Evolutionary conservation across 2,797 vertebrate species (phyloP), one percentile per base, ranked within the genome.

Genomic region (Semotilus atromaculatus): DNA sequence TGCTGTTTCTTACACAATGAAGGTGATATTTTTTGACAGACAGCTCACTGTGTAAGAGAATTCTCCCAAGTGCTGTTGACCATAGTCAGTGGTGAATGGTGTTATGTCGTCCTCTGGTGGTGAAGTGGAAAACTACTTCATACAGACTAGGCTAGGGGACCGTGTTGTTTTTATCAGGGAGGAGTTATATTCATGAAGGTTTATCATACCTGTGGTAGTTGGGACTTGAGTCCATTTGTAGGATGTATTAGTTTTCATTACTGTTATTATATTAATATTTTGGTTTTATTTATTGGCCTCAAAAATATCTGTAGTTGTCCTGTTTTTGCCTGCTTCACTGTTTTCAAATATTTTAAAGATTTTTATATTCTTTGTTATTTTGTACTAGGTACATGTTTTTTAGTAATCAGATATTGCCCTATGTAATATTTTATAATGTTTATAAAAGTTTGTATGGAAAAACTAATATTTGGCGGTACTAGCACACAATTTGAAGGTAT

Each of bases 331-430:
- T 86, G 74, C 72, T 68, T 38, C 45, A 48, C 88, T 88, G 74
- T 88, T 71, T 86, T 75, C 45, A 86, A 67, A 70, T 74, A 67
- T 75, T 80, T 86, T 83, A 81, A 75, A 86, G 62, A 88, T 90
- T 89, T 90, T 88, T 88, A 89, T 84, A 85, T 88, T 86, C 38
- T 91, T 48, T 94, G 93, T 93, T 93, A 88, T 90, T 93, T 93
- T 93, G 91, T 94, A 94, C 88, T 88, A 91, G 90, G 88, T 92
- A 91, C 91, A 87, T 89, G 83, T 81, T 90, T 84, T 88, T 86
- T 94, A 92, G 89, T 90, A 76, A 64, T 89, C 83, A 62, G 86
- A 89, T 91, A 86, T 90, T 88, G 77, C 80, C 83, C 87, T 86
- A 76, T 86, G 64, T 71, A 70, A 88, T 87, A 80, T 90, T 91